phyloP scores from a whole-genome alignment of 2,113 vertebrate species.

The Fulica atra region DNA sequence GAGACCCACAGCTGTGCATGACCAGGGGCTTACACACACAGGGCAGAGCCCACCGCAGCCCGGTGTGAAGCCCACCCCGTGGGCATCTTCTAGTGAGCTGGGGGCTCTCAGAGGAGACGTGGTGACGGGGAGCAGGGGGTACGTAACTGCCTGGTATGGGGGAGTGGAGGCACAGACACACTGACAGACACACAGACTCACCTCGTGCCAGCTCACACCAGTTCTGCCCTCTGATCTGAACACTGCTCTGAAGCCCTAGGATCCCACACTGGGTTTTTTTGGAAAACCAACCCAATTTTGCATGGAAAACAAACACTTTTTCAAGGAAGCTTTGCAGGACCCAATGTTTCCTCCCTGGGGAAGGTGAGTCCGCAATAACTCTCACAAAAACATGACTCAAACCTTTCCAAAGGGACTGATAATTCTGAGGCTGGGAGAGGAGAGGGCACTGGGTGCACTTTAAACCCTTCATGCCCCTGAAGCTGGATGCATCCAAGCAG shows the following conservation, averaged over 20 bases:
- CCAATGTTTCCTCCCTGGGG: not conserved
- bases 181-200: not conserved
- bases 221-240: not conserved
- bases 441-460: not conserved
- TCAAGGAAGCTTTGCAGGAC: not conserved
- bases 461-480: not conserved
- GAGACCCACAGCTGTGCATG: not conserved
- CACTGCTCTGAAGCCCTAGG: not conserved
- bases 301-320: not conserved
- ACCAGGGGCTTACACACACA: not conserved
- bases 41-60: not conserved
- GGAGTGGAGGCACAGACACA: not conserved
- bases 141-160: accelerated
- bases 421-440: not conserved
- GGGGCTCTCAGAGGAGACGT: not conserved
- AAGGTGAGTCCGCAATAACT: not conserved
- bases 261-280: not conserved
- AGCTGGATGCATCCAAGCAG: not conserved
- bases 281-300: not conserved
- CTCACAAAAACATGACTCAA: not conserved
- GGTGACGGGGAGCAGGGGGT: not conserved
- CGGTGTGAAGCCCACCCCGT: not conserved
- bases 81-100: not conserved
- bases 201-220: not conserved
- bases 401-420: not conserved